Conservation (phyloP, 2,888 invertebrate species). For the Magallana nippona region DNA sequence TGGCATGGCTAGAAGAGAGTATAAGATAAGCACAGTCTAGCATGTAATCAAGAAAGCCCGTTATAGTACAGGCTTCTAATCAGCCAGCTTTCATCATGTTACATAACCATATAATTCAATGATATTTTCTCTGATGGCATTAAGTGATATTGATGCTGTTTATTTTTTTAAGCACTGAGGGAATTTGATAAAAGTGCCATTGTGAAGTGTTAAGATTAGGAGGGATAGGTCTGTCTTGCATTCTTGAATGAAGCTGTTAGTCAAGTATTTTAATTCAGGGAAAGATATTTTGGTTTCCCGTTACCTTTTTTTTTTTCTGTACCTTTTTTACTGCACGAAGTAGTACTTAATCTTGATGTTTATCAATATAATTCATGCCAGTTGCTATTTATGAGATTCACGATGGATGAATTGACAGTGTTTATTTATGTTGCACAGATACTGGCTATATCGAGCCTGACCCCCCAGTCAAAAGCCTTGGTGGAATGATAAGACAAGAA, state of each 20-base stretch:
- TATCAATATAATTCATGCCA: background rate
- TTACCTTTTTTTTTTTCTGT: no score
- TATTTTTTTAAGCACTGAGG: background rate
- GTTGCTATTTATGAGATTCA: background rate
- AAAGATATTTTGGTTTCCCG: no score
- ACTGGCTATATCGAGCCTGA: slow-evolving; percentile 35
- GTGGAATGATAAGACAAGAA: background rate
- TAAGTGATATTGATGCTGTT: background rate
- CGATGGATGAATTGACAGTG: background rate
- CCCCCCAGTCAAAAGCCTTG: slow-evolving; percentile 16
- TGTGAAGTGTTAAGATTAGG: background rate
- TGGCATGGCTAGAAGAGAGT: no score
- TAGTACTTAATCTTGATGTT: background rate
- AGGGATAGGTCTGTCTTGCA: background rate
- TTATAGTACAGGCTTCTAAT: background rate
- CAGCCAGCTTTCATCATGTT: background rate
- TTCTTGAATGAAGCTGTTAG: background rate
- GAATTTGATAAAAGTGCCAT: background rate
- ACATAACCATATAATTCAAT: background rate
- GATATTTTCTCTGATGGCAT: background rate
- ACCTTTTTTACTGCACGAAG: no score
- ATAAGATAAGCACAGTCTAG: no score
- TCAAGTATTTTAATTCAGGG: background rate
- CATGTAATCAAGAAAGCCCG: background rate
- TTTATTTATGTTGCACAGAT: background rate